Base-by-base conservation (phyloP, 2,797 vertebrate species). In the Hapalemur alaotrensis region DNA sequence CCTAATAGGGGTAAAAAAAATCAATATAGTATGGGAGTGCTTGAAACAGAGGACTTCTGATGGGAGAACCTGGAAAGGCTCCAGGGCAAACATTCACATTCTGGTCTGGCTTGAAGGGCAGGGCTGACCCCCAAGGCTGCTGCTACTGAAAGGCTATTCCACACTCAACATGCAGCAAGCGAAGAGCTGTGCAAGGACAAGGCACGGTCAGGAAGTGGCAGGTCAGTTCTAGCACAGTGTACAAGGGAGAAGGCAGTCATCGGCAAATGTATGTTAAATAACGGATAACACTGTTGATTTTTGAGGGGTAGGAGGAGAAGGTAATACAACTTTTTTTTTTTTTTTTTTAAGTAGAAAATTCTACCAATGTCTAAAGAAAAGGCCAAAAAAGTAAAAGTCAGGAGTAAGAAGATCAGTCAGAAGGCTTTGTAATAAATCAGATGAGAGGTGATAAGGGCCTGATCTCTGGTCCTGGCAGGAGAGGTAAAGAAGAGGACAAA, bases 401-500 rank as follows among this genome's bases (percentile, higher is more conserved):
- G 67, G 38, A 93, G 91, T 28, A 91, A 89, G 76, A 97, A 70
- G 18, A 67, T 84, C 80, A 65, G 25, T 67, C 59, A 32, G 48
- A 32, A 84, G 35, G 50, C 84, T 95, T 80, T 72, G 20, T 25
- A 81, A 79, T 61, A 75, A 86, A 89, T 70, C 70, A 76, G 65
- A 57, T 23, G 59, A 67, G 59, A 65, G 65, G 35, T n/a, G 28
- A 54, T 13, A 78, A 80, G 82, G 57, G 25, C 35, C 48, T 89
- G 41, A 3, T 87, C 43, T 69, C 79, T 67, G 86, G 46, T 82
- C 69, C 35, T 73, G 46, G 79, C 73, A 41, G 80, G 41, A 72
- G 43, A 89, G 57, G 91, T 83, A 93, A 93, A 83, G 41, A 43
- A 72, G 63, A 95, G 70, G 67, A 85, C 72, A 91, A 67, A 54